Percentiles rank a stretch among this genome's conserved stretches.
Evolutionary conservation across 1,140 invertebrate species (phyloP).

Genomic region (Meloidogyne floridensis): DNA sequence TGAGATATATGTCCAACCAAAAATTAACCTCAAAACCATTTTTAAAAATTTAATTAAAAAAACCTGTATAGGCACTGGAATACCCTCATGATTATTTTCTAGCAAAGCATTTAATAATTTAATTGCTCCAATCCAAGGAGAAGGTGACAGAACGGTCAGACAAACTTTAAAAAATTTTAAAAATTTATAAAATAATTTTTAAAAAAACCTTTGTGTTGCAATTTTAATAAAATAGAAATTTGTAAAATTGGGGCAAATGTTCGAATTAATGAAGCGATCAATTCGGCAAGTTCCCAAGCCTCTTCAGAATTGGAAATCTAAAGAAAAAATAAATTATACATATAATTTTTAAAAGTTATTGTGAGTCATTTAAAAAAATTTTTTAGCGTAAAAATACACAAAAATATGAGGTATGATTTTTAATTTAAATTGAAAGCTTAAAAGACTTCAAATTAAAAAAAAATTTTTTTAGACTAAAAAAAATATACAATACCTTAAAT

Average conservation of each 20-base stretch:
- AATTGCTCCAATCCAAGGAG: slow-evolving; percentile 22
- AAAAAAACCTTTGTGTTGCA: slow-evolving; percentile 29
- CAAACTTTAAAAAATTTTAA: slow-evolving; percentile 22
- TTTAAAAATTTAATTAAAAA: neutral
- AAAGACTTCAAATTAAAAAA: too few relatives aligned
- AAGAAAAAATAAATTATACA: neutral
- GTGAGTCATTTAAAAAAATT: too few relatives aligned
- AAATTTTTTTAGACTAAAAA: too few relatives aligned
- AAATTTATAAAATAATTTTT: neutral
- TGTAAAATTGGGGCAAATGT: slow-evolving; percentile 26
- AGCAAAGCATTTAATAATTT: slow-evolving; percentile 37
- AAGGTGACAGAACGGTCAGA: neutral
- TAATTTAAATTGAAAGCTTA: too few relatives aligned
- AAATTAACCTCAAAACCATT: too few relatives aligned
- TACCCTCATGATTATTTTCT: slow-evolving; percentile 29
- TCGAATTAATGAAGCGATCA: slow-evolving; percentile 25
- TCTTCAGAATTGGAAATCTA: neutral
- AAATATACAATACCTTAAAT: too few relatives aligned
- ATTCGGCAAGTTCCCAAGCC: slow-evolving; percentile 25
- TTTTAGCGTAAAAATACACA: too few relatives aligned
- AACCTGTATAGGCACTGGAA: slow-evolving; percentile 39
- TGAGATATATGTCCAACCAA: too few relatives aligned
- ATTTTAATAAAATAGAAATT: neutral
- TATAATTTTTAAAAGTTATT: too few relatives aligned
- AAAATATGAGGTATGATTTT: too few relatives aligned